Conservation (phyloP, 2,113 vertebrate genomes). For the Macquaria australasica region DNA sequence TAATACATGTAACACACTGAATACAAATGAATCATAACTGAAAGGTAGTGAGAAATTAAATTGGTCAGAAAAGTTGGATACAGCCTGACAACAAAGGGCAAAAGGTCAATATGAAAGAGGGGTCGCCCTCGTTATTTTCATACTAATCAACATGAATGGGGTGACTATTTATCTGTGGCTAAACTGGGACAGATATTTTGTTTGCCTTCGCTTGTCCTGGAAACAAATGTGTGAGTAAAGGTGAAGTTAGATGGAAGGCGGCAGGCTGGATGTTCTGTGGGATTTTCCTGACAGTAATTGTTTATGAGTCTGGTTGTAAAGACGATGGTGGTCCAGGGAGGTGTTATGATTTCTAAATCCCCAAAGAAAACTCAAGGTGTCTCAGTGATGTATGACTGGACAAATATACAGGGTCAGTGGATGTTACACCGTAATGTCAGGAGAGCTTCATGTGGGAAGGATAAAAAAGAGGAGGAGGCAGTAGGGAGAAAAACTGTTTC, state of each 20-base stretch:
- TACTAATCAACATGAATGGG: constrained; percentile 75
- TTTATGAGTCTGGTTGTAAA: constrained; percentile 43
- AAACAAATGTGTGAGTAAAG: constrained; percentile 21
- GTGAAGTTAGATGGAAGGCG: not conserved
- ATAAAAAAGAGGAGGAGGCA: constrained; percentile 6
- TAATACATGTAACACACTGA: not conserved
- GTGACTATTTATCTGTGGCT: constrained; percentile 56
- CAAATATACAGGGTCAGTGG: constrained; percentile 31
- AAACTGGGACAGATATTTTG: constrained; percentile 18
- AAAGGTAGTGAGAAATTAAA: constrained; percentile 16
- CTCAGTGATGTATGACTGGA: constrained; percentile 46
- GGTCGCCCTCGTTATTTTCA: constrained; percentile 85
- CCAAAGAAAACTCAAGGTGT: constrained; percentile 45
- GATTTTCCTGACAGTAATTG: constrained; percentile 24
- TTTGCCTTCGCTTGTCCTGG: constrained; percentile 16
- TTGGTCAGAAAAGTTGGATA: constrained; percentile 35
- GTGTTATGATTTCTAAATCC: constrained; percentile 48
- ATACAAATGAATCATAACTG: not conserved
- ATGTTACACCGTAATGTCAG: constrained; percentile 9
- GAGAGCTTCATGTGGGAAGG: constrained; percentile 28
- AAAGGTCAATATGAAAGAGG: constrained; percentile 36
- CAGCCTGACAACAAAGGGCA: constrained; percentile 21
- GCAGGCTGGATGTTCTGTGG: not conserved
- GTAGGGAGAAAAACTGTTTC: constrained; percentile 6
- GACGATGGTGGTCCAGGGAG: constrained; percentile 10